Base-by-base conservation (phyloP, 2,888 invertebrate genomes). In the Lottia gigantea region DNA sequence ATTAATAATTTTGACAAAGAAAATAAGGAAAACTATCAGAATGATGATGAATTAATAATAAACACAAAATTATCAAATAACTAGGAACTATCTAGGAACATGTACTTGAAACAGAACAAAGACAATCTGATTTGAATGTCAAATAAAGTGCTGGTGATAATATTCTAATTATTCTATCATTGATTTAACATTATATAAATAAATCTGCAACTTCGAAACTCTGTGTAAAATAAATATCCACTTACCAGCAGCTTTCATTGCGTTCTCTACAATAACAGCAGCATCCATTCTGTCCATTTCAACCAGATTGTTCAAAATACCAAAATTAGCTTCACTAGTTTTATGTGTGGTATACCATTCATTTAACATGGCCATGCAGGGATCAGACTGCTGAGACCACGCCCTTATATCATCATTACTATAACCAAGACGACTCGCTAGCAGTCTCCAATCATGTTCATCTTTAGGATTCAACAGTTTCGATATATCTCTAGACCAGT, bases 291-390 rank as follows among this genome's bases (percentile, higher is more conserved):
- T 76, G 68, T 84, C 79, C 80, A 88, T 86, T 62, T 87, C 86
- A 62, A 82, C 80, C 12, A 88, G 78, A 16, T 75, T 74, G 14
- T 77, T 82, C 55, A 86, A 74, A 12, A 88, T 76, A 26, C 80
- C 86, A 68, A 74, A 73, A 7, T 76, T 80, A n/a, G 84, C 84
- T 71, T 87, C 87, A 66, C 83, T 80, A 15, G 84, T 85, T 71
- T 84, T 87, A 72, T 85, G 83, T n/a, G 82, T 84, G 66, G 86
- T 81, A 72, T 84, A 87, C 86, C 86, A 88, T 72, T 87, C 86
- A 75, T 82, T 84, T 15, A 88, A 76, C 74, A 87, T 68, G 12
- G 83, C 79, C 85, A 87, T 83, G 68, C 85, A 86, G 2, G 87
- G 87, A 71, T 87, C 86, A 26, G 82, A 70, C 66, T 85, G 85